Evolutionary conservation across 2,888 invertebrate genomes (phyloP), one percentile per base, ranked within the genome.

Genomic region (Neoascia interrupta): DNA sequence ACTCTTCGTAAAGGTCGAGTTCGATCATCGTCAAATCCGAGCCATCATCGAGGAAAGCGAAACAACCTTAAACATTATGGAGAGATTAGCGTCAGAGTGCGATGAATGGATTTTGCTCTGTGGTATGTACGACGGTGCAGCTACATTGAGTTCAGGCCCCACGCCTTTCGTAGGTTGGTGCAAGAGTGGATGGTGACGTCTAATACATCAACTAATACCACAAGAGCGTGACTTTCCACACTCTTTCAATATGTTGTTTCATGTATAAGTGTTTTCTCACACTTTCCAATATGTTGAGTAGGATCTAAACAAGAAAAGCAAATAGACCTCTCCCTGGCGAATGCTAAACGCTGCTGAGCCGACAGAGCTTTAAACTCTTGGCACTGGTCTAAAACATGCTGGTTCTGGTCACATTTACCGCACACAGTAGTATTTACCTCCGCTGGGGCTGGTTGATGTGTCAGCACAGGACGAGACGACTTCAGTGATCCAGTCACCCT

Each of bases 21-120:
- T 43, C 31, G 16, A 31, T 16, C 43, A 45, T 45, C 8, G 45
- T 34, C 15, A 43, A 26, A 26, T 21, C 10, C 5, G 28, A 43
- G 8, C 39, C 39, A 8, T 45, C 45, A 16, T 58, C 61, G 11
- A 49, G 41, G n/a, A 61, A n/a, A 28, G n/a, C n/a, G n/a, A n/a
- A 2, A 39, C 47, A 39, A 49, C 36, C 2, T 11, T 47, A n/a
- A 28, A 5, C 16, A 61, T 6, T 2, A 56, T 37, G 13, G 45
- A 45, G 1, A 41, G 16, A 10, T 43, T 23, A 28, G 61, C 1
- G 15, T 11, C 39, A 8, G 28, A 8, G 15, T 63, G 6, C 2
- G 36, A 36, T 2, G 36, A 36, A 2, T 11, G 11, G 11, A 36
- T 1, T 5, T 36, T 36, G 2, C 2, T n/a, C 13, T 36, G 36